Conservation (phyloP, 35 echinoderm and acorn worm genomes). For the Holothuria glaberrima region DNA sequence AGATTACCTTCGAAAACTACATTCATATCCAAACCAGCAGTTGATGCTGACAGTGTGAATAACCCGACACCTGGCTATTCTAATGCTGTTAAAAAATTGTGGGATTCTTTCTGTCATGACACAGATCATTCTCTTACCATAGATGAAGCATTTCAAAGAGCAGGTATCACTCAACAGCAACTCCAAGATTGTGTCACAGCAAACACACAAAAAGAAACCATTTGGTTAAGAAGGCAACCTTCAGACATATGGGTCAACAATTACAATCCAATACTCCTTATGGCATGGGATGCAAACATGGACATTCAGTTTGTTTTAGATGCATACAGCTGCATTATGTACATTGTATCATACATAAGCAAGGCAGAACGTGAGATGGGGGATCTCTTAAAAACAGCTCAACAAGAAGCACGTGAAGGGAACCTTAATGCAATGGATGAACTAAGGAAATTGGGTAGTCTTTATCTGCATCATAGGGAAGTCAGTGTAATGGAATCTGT, state of each 20-base stretch:
- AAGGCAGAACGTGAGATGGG: constrained; percentile 40
- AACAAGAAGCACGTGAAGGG: constrained; percentile 22
- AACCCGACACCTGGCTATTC: background rate
- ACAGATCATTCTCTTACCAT: constrained; percentile 26
- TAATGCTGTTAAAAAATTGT: constrained; percentile 7
- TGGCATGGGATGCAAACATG: constrained; percentile 17
- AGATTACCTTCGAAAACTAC: constrained; percentile 20
- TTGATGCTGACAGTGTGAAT: background rate
- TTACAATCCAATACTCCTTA: background rate
- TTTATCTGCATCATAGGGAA: constrained; percentile 19
- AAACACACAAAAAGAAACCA: constrained; percentile 30
- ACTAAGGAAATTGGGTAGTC: constrained; percentile 5
- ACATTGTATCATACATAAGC: constrained; percentile 31
- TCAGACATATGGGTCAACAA: constrained; percentile 20
- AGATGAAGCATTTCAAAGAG: constrained; percentile 9
- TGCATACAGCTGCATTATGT: constrained; percentile 42
- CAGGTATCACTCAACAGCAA: constrained; percentile 15
- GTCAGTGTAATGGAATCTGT: constrained; percentile 18
- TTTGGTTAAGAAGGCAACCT: background rate
- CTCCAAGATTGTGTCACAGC: background rate
- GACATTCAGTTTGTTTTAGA: constrained; percentile 25
- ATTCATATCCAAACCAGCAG: constrained; percentile 9
- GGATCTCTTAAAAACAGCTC: background rate
- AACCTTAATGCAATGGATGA: background rate
- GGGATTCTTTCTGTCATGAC: constrained; percentile 9